Evolutionary conservation across 2,797 vertebrate species (phyloP).

Genomic region (Hylomyscus alleni): DNA sequence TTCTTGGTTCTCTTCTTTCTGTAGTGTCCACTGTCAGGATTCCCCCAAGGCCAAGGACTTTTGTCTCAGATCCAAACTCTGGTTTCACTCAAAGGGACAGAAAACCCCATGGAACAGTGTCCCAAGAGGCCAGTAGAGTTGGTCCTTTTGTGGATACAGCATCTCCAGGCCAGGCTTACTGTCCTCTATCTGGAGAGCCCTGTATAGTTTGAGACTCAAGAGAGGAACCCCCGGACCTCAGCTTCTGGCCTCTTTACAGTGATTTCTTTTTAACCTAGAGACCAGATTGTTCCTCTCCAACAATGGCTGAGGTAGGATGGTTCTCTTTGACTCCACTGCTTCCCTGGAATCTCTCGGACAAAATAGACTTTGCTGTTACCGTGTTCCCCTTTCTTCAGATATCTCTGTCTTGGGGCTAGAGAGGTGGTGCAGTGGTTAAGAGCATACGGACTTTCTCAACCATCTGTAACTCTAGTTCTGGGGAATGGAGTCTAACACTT

Average conservation of each 20-base stretch:
- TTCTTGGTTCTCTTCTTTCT: slow-evolving; percentile 24
- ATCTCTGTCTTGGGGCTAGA: background rate
- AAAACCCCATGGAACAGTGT: accelerated
- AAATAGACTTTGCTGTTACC: background rate
- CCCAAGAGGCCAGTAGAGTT: accelerated
- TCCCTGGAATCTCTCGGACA: background rate
- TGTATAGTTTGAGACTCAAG: background rate
- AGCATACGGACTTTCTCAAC: background rate
- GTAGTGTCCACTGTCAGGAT: background rate
- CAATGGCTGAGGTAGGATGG: accelerated
- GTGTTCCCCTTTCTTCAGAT: background rate
- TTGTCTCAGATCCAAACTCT: background rate
- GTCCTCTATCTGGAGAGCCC: background rate
- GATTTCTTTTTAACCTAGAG: background rate
- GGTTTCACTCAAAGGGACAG: background rate
- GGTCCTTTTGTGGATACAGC: background rate
- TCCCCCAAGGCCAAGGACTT: accelerated
- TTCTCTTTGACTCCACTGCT: background rate
- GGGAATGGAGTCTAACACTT: background rate
- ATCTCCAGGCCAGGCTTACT: accelerated
- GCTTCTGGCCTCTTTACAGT: background rate
- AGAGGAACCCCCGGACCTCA: background rate
- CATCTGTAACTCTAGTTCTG: background rate
- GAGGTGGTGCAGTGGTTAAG: background rate
- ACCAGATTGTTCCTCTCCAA: accelerated